These are phyloP conservation scores for Sinella curviseta DNA, from an alignment of 1,140 invertebrate species.

Conservation along the genomic window DNA sequence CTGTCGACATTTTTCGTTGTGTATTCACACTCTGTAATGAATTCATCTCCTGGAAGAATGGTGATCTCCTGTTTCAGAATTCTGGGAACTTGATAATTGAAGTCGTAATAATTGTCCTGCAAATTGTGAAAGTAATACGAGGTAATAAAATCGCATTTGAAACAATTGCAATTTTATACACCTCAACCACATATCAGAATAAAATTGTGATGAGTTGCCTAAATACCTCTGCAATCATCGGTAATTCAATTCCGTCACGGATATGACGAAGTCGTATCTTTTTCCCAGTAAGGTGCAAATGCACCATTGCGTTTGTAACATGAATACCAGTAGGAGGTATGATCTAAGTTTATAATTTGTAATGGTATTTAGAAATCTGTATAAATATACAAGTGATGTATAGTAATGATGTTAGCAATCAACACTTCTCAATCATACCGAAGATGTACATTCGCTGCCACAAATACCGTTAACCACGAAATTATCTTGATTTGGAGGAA, in stretches of 20 bases:
- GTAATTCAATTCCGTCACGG: conserved; percentile 40
- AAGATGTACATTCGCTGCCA: conserved; percentile 72
- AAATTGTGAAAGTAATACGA: conserved; percentile 3
- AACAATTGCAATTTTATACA: background rate
- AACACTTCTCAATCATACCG: conserved; percentile 58
- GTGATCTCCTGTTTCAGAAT: background rate
- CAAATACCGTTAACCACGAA: conserved; percentile 79
- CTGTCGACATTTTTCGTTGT: background rate
- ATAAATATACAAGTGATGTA: no score
- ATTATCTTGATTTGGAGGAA: conserved; percentile 71
- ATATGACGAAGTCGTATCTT: conserved; percentile 41
- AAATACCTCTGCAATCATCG: conserved; percentile 56
- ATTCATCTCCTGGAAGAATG: conserved; percentile 17
- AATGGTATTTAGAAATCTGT: no score
- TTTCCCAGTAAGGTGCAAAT: conserved; percentile 40
- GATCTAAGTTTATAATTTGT: no score
- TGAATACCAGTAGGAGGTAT: background rate
- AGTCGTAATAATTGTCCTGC: conserved; percentile 20
- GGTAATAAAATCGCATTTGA: background rate
- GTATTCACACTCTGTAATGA: conserved; percentile 27
- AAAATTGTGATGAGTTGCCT: no score
- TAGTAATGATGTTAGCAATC: background rate
- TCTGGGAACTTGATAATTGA: conserved; percentile 2
- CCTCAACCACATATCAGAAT: background rate
- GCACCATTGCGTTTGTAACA: conserved; percentile 9